Conservation (phyloP, 1,140 invertebrate species). For the Drosophila guanche region DNA sequence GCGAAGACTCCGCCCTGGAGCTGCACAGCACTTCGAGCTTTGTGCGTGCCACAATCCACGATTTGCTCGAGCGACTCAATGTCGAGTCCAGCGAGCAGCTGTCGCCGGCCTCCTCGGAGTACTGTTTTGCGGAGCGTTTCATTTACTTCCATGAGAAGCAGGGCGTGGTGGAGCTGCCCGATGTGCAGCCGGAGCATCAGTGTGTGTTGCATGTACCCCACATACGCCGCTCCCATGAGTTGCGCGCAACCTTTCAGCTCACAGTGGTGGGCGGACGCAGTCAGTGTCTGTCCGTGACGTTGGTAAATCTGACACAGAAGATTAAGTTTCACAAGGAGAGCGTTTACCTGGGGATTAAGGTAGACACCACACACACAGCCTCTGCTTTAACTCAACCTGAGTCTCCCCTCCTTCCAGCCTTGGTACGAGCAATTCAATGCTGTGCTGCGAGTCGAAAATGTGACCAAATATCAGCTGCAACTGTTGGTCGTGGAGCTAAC, state of each 20-base stretch:
- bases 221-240: constrained; percentile 43
- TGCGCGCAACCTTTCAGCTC: constrained; percentile 51
- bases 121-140: constrained; percentile 59
- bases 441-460: constrained; percentile 41
- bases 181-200: neutral
- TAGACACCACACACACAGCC: constrained; percentile 7
- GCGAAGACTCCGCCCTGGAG: constrained; percentile 13
- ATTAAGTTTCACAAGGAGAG: constrained; percentile 56
- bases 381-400: neutral
- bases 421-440: constrained; percentile 67
- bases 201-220: constrained; percentile 65
- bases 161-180: constrained; percentile 20
- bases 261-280: constrained; percentile 55
- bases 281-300: constrained; percentile 46
- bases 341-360: constrained; percentile 63
- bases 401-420: constrained; percentile 42
- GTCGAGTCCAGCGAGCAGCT: constrained; percentile 63
- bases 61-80: constrained; percentile 53
- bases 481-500: constrained; percentile 23
- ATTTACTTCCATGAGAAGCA: constrained; percentile 73
- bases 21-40: constrained; percentile 41
- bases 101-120: constrained; percentile 56
- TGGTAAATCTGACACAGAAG: constrained; percentile 62
- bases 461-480: constrained; percentile 57
- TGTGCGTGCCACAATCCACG: constrained; percentile 52